These are phyloP conservation scores for Conger conger DNA, from an alignment of 2,113 vertebrate species.

Conservation along the genomic window DNA sequence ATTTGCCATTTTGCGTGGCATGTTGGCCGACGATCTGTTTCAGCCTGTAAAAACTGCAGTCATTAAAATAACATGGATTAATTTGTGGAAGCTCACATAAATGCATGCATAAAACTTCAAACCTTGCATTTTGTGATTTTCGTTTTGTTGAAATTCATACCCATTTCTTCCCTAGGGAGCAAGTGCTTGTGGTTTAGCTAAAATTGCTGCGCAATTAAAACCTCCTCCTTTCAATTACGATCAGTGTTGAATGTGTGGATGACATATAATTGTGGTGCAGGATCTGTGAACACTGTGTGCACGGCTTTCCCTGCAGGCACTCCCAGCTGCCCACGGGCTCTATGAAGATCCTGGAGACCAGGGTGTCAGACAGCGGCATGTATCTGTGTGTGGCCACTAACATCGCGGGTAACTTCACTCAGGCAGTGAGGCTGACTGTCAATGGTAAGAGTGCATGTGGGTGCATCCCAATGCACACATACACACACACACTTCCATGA, in stretches of 20 bases:
- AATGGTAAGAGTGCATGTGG: conserved; percentile 71
- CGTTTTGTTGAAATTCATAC: background rate
- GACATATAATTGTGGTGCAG: conserved; percentile 45
- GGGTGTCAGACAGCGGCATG: conserved; percentile 81
- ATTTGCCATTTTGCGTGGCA: background rate
- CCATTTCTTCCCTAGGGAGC: conserved; percentile 17
- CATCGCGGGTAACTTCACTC: conserved; percentile 91
- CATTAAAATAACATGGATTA: background rate
- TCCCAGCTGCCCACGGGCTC: conserved; percentile 86
- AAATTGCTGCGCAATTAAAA: conserved; percentile 50
- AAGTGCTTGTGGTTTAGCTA: conserved; percentile 52
- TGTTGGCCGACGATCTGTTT: background rate
- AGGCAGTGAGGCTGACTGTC: conserved; percentile 78
- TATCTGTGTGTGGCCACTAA: conserved; percentile 92
- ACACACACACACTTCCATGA: background rate
- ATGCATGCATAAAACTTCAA: background rate
- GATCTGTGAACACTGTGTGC: conserved; percentile 5
- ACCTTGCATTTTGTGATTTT: background rate
- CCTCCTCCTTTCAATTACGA: conserved; percentile 47
- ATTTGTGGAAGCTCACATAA: background rate
- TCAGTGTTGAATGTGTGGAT: conserved; percentile 24
- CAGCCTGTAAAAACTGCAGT: background rate
- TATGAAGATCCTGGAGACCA: conserved; percentile 84
- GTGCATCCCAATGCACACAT: background rate
- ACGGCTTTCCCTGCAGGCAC: conserved; percentile 72